Percentiles rank a stretch among this genome's conserved stretches.
phyloP scores from a whole-genome alignment of 2,113 vertebrate genomes.

The Isichthys henryi region DNA sequence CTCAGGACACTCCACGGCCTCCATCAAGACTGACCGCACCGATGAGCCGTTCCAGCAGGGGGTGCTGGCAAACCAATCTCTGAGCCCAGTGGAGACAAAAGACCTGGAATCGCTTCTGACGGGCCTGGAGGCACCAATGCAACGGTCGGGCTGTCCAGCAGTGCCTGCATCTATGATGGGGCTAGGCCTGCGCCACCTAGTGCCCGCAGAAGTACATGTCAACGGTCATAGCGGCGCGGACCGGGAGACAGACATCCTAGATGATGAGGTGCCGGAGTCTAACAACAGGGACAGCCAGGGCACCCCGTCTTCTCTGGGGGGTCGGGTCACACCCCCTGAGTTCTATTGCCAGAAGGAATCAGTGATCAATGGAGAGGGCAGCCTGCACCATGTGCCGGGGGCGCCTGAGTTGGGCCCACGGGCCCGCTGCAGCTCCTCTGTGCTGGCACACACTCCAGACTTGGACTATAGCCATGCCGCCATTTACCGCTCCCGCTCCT shows the following conservation, averaged over 20 bases:
- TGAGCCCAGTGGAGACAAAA: conserved; percentile 85
- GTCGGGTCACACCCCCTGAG: conserved; percentile 66
- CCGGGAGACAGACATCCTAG: conserved; percentile 92
- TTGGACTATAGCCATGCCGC: conserved; percentile 50
- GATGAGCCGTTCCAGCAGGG: conserved; percentile 64
- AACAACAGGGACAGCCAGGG: conserved; percentile 88
- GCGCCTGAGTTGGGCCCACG: conserved; percentile 41
- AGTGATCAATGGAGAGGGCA: conserved; percentile 65
- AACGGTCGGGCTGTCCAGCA: conserved; percentile 56
- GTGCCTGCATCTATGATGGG: conserved; percentile 29
- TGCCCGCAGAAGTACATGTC: conserved; percentile 89
- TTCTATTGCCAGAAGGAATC: conserved; percentile 61
- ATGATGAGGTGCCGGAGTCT: conserved; percentile 87
- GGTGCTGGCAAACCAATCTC: conserved; percentile 51
- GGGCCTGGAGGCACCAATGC: conserved; percentile 75
- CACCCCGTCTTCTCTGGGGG: conserved; percentile 79
- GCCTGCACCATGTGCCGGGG: conserved; percentile 50
- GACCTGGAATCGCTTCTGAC: conserved; percentile 88
- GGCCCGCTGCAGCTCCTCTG: conserved; percentile 57
- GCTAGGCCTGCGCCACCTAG: conserved; percentile 67
- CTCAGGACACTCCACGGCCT: conserved; percentile 92
- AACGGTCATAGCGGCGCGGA: conserved; percentile 75
- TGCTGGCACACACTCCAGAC: conserved; percentile 59
- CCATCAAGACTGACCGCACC: conserved; percentile 89
- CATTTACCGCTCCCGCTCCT: conserved; percentile 76